These are phyloP conservation scores for Tragelaphus buxtoni DNA, from an alignment of 2,113 vertebrate species.

Conservation along the genomic window DNA sequence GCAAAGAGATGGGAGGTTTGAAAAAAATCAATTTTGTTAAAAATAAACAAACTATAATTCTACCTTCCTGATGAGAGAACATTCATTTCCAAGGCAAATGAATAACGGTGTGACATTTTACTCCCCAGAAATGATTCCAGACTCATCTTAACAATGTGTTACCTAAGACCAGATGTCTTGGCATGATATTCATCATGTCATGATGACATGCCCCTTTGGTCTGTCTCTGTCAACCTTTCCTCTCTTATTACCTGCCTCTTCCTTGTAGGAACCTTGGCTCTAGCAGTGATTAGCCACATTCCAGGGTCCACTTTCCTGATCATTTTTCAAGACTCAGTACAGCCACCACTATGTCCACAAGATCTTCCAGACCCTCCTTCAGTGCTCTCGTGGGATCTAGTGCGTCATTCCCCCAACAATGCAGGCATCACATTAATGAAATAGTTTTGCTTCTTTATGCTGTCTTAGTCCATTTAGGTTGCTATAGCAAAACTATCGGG, in stretches of 20 bases:
- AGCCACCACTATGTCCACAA: background rate
- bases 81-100: constrained; percentile 75
- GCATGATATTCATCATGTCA: background rate
- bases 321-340: background rate
- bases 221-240: background rate
- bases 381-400: background rate
- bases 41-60: constrained; percentile 78
- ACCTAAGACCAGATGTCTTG: background rate
- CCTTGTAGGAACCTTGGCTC: background rate
- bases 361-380: background rate
- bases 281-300: background rate
- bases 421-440: no score
- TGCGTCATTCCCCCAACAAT: background rate
- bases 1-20: constrained; percentile 55
- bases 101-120: constrained; percentile 50
- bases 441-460: background rate
- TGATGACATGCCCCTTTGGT: background rate
- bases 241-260: background rate
- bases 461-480: background rate
- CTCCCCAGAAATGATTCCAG: constrained; percentile 40
- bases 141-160: background rate
- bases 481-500: background rate
- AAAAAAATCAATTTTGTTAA: constrained; percentile 79
- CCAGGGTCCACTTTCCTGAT: background rate
- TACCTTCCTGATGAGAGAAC: constrained; percentile 63